Base-by-base conservation (phyloP, 2,888 invertebrate genomes). In the Agrotis clavis region DNA sequence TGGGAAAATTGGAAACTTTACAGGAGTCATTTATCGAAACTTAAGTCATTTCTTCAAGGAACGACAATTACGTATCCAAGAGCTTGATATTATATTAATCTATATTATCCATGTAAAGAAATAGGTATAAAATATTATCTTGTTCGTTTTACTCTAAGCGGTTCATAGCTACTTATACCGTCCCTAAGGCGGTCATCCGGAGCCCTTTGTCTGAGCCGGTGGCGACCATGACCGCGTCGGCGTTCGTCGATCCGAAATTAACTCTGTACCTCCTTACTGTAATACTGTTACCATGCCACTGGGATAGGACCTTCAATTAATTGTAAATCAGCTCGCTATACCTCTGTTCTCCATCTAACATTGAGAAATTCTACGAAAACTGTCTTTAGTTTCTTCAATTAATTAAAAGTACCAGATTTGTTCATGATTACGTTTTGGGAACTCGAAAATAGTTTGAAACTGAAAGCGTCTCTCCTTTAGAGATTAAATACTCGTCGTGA, bases 181-280 rank as follows among this genome's bases (percentile, higher is more conserved):
- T n/a, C 41, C 48, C 30, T 68, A 69, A 71, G 67, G 45, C 67
- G 67, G 71, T 71, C 67, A 76, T 70, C 73, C 75, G 47, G 61
- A 76, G 79, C 67, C 83, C 78, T 81, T 87, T 85, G 83, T 86
- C 77, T 84, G 74, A 72, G 69, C 79, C 74, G 71, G 71, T 56
- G 74, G 74, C 77, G 86, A 80, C 89, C 88, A 77, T 89, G 88
- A 88, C 88, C 86, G 83, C 78, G 57, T 48, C 73, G 25, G 81
- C 78, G 57, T 48, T 77, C 19, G 82, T 82, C 77, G 77, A 71
- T 71, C 80, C 83, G 72, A 85, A 87, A 88, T 88, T 83, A 85
- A 82, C 84, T 82, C 78, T 67, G 82, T 80, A 74, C 72, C 77
- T 77, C 67, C 75, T 81, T 81, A 83, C 86, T 76, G 30, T 66